Evolutionary conservation across 2,888 invertebrate genomes (phyloP), one percentile per base, ranked within the genome.

Genomic region (Apotomis turbidana): DNA sequence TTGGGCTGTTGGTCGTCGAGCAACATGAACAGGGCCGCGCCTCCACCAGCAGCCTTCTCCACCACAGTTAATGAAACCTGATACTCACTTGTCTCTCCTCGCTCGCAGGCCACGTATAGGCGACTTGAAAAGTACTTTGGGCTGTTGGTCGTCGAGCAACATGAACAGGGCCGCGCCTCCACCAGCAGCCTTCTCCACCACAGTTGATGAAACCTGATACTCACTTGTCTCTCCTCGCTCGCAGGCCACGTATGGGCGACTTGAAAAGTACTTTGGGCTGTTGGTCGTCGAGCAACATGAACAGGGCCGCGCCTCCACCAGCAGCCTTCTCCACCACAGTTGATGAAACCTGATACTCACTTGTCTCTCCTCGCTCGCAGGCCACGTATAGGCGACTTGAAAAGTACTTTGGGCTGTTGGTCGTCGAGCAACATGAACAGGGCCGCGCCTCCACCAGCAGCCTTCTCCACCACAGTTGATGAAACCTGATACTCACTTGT

Each of bases 361-460:
- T 66, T 97, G 86, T 98, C 97, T 81, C 95, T 95, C 79, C 97
- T 94, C 69, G 97, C 93, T 78, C 96, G 91, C 2, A 97, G 95
- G 61, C 96, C 95, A 80, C 96, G 94, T 66, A 98, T 96, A 2
- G 96, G 95, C 74, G 96, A 95, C 70, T 96, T 94, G 88, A 98
- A 97, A 41, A 95, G 95, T 76, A 97, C 95, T 88, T 98, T 97
- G 68, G 97, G 94, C 6, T 96, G 94, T 72, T 95, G 87, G 85
- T 97, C 97, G 85, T 98, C 98, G 81, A 97, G 96, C 60, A 98
- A 94, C 81, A 97, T 90, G 71, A 97, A 95, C 70, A 96, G 95
- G n/a, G n/a, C n/a, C n/a, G n/a, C n/a, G n/a, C n/a, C n/a, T n/a
- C n/a, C n/a, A n/a, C n/a, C n/a, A n/a, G n/a, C n/a, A n/a, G n/a